Base-by-base conservation (phyloP, 2,113 vertebrate species). In the Sakesphorus luctuosus region DNA sequence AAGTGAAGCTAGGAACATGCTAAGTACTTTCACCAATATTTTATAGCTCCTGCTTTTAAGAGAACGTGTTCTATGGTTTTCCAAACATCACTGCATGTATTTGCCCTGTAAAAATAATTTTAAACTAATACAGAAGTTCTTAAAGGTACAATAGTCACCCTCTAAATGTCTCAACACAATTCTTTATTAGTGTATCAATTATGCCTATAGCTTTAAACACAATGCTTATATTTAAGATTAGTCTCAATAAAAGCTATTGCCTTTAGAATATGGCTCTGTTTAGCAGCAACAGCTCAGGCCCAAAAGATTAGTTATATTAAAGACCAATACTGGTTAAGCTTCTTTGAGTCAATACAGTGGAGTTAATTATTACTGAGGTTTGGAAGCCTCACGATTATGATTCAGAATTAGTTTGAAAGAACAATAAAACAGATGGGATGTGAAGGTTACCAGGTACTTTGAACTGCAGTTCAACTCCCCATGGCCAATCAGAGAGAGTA, bases 381-480 rank as follows among this genome's bases (percentile, higher is more conserved):
- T 93, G 93, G 92, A 96, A 96, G 94, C 83, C 83, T 93, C 76
- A 49, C 7, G 58, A 94, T 92, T 96, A 96, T 21, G 52, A 78
- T 78, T 93, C 74, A 95, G 88, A 94, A 96, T 96, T 96, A 96
- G 96, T 94, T 53, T 77, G 76, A 94, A 95, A 96, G 90, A 92
- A 91, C 61, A 89, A 78, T 92, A 97, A 87, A 96, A 96, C 85
- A 95, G 93, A 96, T 75, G 92, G 94, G 88, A 96, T 81, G 93
- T 94, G 93, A 96, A 95, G 96, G 96, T 97, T 97, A 97, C 96
- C 96, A 96, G 96, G 92, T 84, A 97, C 93, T 97, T 81, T 96
- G 96, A 96, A 97, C 85, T 95, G 94, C 79, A 15, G 87, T 96
- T 97, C 96, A 97, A 97, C 87, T 96, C 97, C 95, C 96, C 89